Evolutionary conservation across 1,140 invertebrate genomes (phyloP).

Genomic region (Drosophila chauvacae): DNA sequence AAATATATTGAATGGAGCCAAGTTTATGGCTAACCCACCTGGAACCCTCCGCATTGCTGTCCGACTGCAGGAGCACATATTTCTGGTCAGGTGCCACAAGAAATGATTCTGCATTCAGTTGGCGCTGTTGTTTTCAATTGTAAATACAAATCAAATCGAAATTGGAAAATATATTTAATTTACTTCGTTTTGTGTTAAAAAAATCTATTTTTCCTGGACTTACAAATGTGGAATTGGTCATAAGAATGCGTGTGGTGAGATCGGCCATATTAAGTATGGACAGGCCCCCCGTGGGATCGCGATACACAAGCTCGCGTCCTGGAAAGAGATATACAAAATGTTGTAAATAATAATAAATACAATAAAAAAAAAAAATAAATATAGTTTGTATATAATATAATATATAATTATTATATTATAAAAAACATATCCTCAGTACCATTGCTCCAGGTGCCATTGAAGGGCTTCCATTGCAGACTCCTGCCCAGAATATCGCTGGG

Average conservation of each 20-base stretch:
- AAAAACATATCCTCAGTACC: constrained; percentile 78
- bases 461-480: constrained; percentile 87
- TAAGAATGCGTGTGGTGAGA: constrained; percentile 88
- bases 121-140: constrained; percentile 85
- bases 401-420: not conserved
- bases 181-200: not conserved
- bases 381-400: too few species aligned
- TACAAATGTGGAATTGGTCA: constrained; percentile 93
- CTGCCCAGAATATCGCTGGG: constrained; percentile 88
- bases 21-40: constrained; percentile 42
- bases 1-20: not conserved
- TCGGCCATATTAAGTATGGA: constrained; percentile 90
- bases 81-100: constrained; percentile 90
- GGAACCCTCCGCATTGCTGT: constrained; percentile 86
- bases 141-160: not conserved
- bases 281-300: constrained; percentile 89
- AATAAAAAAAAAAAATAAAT: not conserved
- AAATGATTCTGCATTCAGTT: constrained; percentile 90
- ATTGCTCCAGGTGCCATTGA: constrained; percentile 93
- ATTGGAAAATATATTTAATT: not conserved
- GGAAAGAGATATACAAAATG: not conserved
- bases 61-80: constrained; percentile 90
- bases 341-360: not conserved
- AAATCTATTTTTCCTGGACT: constrained; percentile 79
- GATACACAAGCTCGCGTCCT: constrained; percentile 89